These are phyloP conservation scores for Folsomia candida DNA, from an alignment of 2,888 invertebrate species.

Conservation along the genomic window DNA sequence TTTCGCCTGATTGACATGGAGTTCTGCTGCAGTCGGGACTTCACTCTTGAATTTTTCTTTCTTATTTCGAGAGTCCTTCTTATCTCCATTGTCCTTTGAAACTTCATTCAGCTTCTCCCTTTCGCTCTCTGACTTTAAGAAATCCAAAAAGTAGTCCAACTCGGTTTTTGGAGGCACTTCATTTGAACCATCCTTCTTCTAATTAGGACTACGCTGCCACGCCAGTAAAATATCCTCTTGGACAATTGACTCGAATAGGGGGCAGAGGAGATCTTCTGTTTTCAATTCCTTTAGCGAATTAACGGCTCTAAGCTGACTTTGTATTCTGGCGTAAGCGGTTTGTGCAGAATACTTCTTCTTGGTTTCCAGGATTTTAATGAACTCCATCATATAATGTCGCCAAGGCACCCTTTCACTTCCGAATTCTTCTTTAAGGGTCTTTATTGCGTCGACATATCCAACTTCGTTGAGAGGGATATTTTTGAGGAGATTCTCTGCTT, in stretches of 20 bases:
- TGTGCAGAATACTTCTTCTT: not conserved
- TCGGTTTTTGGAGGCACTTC: conserved; percentile 8
- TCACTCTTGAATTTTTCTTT: not conserved
- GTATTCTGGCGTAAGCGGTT: not conserved
- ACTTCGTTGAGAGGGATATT: not conserved
- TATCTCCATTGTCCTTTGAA: too few relatives aligned
- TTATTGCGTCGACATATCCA: not conserved
- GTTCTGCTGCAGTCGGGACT: not conserved
- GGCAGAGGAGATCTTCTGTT: not conserved
- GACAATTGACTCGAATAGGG: conserved; percentile 7
- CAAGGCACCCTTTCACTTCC: not conserved
- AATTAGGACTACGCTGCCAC: not conserved
- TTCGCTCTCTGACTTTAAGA: not conserved
- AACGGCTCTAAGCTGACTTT: not conserved
- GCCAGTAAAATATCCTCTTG: not conserved
- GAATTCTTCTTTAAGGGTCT: not conserved
- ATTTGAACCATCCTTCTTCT: not conserved
- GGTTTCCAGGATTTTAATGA: not conserved
- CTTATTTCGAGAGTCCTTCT: not conserved
- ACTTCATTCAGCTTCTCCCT: too few relatives aligned
- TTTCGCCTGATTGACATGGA: not conserved
- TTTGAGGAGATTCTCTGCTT: not conserved
- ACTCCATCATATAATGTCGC: not conserved
- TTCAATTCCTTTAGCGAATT: not conserved
- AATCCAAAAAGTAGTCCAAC: not conserved